phyloP scores from a whole-genome alignment of 2,888 invertebrate genomes.

The Hyposoter didymator region DNA sequence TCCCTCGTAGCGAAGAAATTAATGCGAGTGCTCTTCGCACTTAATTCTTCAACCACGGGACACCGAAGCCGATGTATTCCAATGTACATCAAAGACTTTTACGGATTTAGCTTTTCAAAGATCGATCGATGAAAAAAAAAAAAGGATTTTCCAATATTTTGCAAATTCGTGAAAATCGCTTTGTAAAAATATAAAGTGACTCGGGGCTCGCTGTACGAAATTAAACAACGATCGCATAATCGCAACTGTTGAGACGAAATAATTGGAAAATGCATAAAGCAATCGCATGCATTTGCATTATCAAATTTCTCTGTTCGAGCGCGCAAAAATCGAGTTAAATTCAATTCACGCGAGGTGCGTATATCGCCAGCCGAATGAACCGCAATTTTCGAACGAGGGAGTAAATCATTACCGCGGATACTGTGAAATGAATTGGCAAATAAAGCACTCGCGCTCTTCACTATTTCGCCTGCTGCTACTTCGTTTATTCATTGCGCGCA shows the following conservation, averaged over 20 bases:
- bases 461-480: background rate
- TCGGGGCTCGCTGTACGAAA: background rate
- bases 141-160: background rate
- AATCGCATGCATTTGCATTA: background rate
- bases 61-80: slow-evolving; percentile 1
- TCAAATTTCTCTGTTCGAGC: background rate
- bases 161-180: background rate
- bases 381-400: background rate
- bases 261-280: background rate
- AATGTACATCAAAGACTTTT: background rate
- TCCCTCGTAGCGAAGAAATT: slow-evolving; percentile 56
- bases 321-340: background rate
- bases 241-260: background rate
- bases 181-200: background rate
- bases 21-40: slow-evolving; percentile 61
- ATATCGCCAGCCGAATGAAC: background rate
- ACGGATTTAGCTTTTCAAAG: background rate
- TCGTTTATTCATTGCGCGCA: slow-evolving; percentile 31
- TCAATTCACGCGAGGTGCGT: background rate
- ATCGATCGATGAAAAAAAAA: background rate
- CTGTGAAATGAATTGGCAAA: slow-evolving; percentile 12
- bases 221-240: background rate
- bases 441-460: background rate
- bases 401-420: slow-evolving; percentile 16
- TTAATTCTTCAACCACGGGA: slow-evolving; percentile 39